Evolutionary conservation across 2,888 invertebrate species (phyloP).

Genomic region (Heliconius hortense): DNA sequence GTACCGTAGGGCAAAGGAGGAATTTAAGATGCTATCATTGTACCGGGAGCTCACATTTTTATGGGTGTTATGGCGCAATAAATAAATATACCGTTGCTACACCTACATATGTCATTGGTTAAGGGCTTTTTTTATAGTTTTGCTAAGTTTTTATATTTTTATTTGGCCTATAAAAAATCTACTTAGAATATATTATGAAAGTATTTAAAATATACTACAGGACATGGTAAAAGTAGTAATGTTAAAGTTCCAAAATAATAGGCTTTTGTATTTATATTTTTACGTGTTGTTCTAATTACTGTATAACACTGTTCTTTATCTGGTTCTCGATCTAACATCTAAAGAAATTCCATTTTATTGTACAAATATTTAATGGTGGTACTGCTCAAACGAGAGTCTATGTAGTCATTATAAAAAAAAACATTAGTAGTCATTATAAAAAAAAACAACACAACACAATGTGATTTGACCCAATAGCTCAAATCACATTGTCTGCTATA

Average conservation of each 20-base stretch:
- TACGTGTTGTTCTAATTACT: too few relatives aligned
- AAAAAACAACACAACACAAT: too few relatives aligned
- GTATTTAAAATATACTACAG: not conserved
- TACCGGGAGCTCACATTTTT: conserved; percentile 72
- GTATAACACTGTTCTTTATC: too few relatives aligned
- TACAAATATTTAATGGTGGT: too few relatives aligned
- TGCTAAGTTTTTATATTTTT: conserved; percentile 45
- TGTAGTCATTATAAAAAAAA: too few relatives aligned
- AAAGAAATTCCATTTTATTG: not conserved
- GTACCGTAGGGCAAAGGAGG: conserved; percentile 54
- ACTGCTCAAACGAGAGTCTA: too few relatives aligned
- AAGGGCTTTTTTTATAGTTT: conserved; percentile 52
- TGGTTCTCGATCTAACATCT: too few relatives aligned
- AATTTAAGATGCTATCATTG: conserved; percentile 74
- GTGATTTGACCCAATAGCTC: too few relatives aligned
- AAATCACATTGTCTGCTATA: too few relatives aligned
- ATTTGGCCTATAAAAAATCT: conserved; percentile 5
- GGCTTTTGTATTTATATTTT: too few relatives aligned
- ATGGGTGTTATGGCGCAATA: conserved; percentile 77
- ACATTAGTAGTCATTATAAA: too few relatives aligned
- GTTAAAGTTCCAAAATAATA: too few relatives aligned
- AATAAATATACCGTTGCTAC: conserved; percentile 75
- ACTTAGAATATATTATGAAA: not conserved
- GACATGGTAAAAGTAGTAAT: not conserved
- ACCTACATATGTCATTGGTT: conserved; percentile 72